These are phyloP conservation scores for Dysidea cf. avara DNA, from an alignment of 37 sponge, comb jelly and placozoan species.

Conservation along the genomic window DNA sequence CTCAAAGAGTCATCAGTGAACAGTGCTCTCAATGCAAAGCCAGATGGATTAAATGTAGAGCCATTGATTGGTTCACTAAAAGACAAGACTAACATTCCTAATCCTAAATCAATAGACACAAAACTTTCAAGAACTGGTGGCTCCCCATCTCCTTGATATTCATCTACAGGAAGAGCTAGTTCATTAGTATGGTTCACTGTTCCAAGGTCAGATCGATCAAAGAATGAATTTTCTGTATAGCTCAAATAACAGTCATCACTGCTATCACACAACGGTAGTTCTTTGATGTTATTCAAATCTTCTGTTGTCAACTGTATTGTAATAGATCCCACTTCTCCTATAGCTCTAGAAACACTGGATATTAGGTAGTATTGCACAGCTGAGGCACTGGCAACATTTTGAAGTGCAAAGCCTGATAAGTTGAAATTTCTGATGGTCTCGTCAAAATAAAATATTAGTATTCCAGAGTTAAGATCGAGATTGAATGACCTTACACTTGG, in stretches of 20 bases:
- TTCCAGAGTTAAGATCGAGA: conserved; percentile 75
- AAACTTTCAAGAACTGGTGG: conserved; percentile 55
- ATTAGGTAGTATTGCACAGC: conserved; percentile 43
- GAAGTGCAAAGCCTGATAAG: conserved; percentile 41
- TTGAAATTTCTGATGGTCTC: conserved; percentile 62
- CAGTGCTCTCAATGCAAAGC: conserved; percentile 51
- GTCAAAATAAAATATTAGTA: conserved; percentile 66
- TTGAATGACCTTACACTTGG: conserved; percentile 59
- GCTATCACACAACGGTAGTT: conserved; percentile 46
- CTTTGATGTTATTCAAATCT: conserved; percentile 78
- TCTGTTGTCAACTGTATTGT: conserved; percentile 32
- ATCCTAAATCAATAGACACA: conserved; percentile 38
- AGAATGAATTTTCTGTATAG: conserved; percentile 55
- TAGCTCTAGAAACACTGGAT: conserved; percentile 29
- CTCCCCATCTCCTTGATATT: conserved; percentile 39
- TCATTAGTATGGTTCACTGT: conserved; percentile 25
- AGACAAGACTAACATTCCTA: conserved; percentile 47
- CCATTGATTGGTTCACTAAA: conserved; percentile 86
- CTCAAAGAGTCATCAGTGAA: conserved; percentile 67
- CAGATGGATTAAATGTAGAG: conserved; percentile 69
- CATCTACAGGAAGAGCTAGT: too few relatives aligned
- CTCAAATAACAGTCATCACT: conserved; percentile 53
- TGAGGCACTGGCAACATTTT: conserved; percentile 10
- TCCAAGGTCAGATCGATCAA: conserved; percentile 48
- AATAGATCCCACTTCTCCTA: conserved; percentile 34